phyloP scores from a whole-genome alignment of 2,888 invertebrate species.

The Theristus sp. region DNA sequence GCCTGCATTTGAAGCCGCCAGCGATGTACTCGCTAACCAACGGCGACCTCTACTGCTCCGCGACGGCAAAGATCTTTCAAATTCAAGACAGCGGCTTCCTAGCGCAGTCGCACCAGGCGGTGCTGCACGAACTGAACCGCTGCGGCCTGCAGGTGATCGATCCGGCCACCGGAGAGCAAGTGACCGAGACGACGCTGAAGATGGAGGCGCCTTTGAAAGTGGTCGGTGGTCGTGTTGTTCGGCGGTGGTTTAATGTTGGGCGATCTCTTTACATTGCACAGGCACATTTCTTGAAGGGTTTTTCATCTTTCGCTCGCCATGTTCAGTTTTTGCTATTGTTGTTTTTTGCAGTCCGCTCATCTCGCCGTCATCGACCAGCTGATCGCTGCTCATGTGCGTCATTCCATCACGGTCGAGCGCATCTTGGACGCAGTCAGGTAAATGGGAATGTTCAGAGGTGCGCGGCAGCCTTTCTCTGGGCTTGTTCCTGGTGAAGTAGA shows the following conservation, averaged over 20 bases:
- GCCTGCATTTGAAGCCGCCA: conserved; percentile 14
- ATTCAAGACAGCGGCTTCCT: conserved; percentile 12
- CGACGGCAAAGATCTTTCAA: conserved; percentile 32
- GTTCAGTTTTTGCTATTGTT: too few relatives aligned
- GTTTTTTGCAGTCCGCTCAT: conserved; percentile 31
- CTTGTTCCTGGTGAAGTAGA: too few relatives aligned
- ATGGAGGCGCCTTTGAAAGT: conserved; percentile 31
- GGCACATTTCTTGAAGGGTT: too few relatives aligned
- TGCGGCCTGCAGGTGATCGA: conserved; percentile 29
- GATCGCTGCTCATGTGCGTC: conserved; percentile 31
- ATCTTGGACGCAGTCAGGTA: conserved; percentile 33
- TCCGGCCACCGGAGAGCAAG: conserved; percentile 18
- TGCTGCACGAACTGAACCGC: conserved; percentile 32
- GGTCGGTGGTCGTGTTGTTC: conserved; percentile 15
- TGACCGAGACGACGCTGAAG: conserved; percentile 31
- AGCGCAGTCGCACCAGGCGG: conserved; percentile 7
- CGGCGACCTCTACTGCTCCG: conserved; percentile 33
- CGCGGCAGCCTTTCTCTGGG: too few relatives aligned
- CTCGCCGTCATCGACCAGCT: conserved; percentile 34
- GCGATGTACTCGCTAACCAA: conserved; percentile 17
- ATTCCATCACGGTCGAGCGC: conserved; percentile 30
- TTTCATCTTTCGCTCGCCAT: too few relatives aligned
- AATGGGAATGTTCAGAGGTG: too few relatives aligned
- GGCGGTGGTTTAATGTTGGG: background rate
- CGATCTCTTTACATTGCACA: too few relatives aligned